Evolutionary conservation across 2,113 vertebrate genomes (phyloP).

Genomic region (Spermophilus dauricus): DNA sequence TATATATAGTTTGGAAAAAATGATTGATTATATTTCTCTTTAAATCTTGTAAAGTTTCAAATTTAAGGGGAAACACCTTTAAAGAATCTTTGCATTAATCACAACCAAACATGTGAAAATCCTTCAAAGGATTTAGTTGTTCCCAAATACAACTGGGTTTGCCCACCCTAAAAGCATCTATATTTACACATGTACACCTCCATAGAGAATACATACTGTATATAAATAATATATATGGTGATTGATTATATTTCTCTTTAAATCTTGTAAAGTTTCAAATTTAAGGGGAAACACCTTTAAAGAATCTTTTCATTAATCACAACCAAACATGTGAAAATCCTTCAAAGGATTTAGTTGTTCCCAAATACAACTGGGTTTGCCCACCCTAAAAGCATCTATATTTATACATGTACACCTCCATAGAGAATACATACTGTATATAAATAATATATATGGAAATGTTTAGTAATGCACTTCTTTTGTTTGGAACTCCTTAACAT

Average conservation of each 20-base stretch:
- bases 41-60: slow-evolving; percentile 35
- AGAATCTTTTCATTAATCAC: background rate
- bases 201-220: slow-evolving; percentile 90
- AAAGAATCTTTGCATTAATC: background rate
- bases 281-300: slow-evolving; percentile 8
- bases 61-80: slow-evolving; percentile 18
- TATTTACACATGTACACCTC: slow-evolving; percentile 73
- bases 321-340: slow-evolving; percentile 14
- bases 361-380: slow-evolving; percentile 79
- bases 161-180: slow-evolving; percentile 69
- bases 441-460: slow-evolving; percentile 88
- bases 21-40: slow-evolving; percentile 53
- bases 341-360: slow-evolving; percentile 66
- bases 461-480: slow-evolving; percentile 91
- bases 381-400: slow-evolving; percentile 73
- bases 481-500: slow-evolving; percentile 89
- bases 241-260: slow-evolving; percentile 60
- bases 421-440: slow-evolving; percentile 90
- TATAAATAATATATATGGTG: slow-evolving; percentile 86
- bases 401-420: slow-evolving; percentile 75
- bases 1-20: slow-evolving; percentile 42
- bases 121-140: slow-evolving; percentile 63
- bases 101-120: slow-evolving; percentile 15
- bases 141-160: slow-evolving; percentile 79
- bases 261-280: slow-evolving; percentile 25